Percentiles rank a stretch among this genome's conserved stretches.
Evolutionary conservation across 2,888 invertebrate genomes (phyloP).

Genomic region (Pandemis cinnamomeana): DNA sequence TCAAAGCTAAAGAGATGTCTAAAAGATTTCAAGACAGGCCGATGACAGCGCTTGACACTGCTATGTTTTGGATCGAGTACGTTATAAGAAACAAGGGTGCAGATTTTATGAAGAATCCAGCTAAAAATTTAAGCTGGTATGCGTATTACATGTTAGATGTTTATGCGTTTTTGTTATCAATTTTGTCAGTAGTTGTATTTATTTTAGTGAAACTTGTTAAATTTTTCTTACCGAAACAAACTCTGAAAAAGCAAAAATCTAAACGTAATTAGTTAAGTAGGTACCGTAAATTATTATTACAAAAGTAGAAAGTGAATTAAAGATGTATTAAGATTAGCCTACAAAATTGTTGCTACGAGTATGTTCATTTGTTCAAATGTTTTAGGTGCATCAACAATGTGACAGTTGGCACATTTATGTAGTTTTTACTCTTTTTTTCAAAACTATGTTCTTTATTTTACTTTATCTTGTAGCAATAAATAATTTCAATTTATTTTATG

Average conservation of each 20-base stretch:
- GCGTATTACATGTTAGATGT: conserved; percentile 77
- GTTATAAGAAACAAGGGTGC: conserved; percentile 83
- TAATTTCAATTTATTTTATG: too few species aligned
- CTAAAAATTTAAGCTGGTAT: conserved; percentile 71
- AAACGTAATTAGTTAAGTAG: conserved; percentile 21
- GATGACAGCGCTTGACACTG: conserved; percentile 75
- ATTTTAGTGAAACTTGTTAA: conserved; percentile 44
- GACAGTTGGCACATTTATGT: too few species aligned
- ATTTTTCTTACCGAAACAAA: conserved; percentile 24
- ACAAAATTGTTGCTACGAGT: too few species aligned
- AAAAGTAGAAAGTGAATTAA: neutral
- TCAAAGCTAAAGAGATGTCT: conserved; percentile 70
- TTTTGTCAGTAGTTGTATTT: conserved; percentile 44
- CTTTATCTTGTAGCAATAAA: too few species aligned
- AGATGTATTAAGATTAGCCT: too few species aligned
- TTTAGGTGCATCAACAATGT: too few species aligned
- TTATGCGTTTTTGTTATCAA: conserved; percentile 57
- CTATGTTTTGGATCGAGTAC: conserved; percentile 84
- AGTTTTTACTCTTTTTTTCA: too few species aligned
- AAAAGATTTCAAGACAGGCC: conserved; percentile 82
- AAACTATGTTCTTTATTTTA: too few species aligned
- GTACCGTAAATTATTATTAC: neutral
- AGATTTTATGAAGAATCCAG: conserved; percentile 77
- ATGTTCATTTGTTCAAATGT: neutral
- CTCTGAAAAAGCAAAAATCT: conserved; percentile 22